Evolutionary conservation across 2,888 invertebrate species (phyloP), one percentile per base, ranked within the genome.

Genomic region (Hemicrepidius hirtus): DNA sequence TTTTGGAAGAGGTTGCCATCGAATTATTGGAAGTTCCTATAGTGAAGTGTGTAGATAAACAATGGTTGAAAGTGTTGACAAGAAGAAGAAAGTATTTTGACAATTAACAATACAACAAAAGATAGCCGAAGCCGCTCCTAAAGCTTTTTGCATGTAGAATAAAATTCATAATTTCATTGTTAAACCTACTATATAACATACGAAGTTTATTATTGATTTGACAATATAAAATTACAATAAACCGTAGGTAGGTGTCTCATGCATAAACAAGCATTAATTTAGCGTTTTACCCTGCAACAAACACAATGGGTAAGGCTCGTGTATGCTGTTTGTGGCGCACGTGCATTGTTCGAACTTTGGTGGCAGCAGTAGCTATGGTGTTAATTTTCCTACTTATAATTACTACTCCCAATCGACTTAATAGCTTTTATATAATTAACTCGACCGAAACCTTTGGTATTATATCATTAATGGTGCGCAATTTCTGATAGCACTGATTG

Each of bases 121-220:
- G 37, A 16, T 16, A 9, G 13, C 12, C 9, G 13, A 3, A 13
- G 60, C 60, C 60, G 40, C 41, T 24, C 60, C 60, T 16, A 60
- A 7, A 37, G 12, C 32, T 1, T 16, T 16, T 57, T 57, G 7
- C 9, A 20, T 21, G 16, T 12, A 10, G 28, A 28, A 57, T 57
- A 35, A 57, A 60, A 60, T 44, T 41, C 20, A 41, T 41, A 16
- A 44, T 44, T 44, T 60, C 60, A 44, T 44, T 44, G 60, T 44
- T 60, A 60, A 60, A 41, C 24, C 41, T 21, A 44, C 41, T n/a
- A 41, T 16, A 49, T 32, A 44, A 59, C 53, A 41, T 64, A 57
- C 55, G n/a, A 59, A 53, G 67, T 59, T 55, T 68, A 60, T 68
- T 68, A 68, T 59, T 46, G 68, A 60, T 49, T 68, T 60, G 59